These are phyloP conservation scores for Lophochroa leadbeateri DNA, from an alignment of 2,113 vertebrate genomes.

Conservation along the genomic window DNA sequence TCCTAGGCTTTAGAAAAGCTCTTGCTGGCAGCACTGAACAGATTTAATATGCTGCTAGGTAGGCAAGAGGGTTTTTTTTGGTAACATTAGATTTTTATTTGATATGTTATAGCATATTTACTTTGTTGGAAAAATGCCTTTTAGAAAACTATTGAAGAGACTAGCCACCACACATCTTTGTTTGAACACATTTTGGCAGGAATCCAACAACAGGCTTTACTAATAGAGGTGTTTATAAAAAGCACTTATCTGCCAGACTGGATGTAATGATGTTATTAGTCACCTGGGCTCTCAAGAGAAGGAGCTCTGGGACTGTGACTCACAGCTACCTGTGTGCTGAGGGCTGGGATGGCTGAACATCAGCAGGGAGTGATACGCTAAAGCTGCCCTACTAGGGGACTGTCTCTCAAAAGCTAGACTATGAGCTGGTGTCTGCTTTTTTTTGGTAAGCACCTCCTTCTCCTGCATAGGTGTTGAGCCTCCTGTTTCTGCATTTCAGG, in stretches of 20 bases:
- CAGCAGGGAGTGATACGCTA: neutral
- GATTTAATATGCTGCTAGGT: constrained; percentile 12
- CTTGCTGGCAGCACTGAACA: constrained; percentile 6
- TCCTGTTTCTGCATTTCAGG: neutral
- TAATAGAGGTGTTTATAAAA: neutral
- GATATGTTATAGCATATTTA: neutral
- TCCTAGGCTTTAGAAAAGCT: constrained; percentile 43
- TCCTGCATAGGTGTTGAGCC: neutral
- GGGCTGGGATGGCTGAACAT: neutral
- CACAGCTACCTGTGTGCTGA: neutral
- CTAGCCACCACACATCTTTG: neutral
- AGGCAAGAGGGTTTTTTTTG: neutral
- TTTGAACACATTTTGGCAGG: neutral
- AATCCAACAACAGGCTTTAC: neutral
- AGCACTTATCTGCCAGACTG: neutral
- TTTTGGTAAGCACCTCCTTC: neutral
- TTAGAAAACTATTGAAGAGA: neutral
- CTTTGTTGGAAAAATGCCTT: neutral
- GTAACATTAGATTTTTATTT: constrained; percentile 21
- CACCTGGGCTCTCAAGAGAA: neutral
- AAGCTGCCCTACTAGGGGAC: neutral
- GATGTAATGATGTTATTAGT: neutral
- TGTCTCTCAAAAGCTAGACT: neutral
- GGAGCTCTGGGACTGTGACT: neutral
- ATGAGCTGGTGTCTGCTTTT: neutral